Evolutionary conservation across 2,888 invertebrate species (phyloP).

Genomic region (Yponomeuta malinellus): DNA sequence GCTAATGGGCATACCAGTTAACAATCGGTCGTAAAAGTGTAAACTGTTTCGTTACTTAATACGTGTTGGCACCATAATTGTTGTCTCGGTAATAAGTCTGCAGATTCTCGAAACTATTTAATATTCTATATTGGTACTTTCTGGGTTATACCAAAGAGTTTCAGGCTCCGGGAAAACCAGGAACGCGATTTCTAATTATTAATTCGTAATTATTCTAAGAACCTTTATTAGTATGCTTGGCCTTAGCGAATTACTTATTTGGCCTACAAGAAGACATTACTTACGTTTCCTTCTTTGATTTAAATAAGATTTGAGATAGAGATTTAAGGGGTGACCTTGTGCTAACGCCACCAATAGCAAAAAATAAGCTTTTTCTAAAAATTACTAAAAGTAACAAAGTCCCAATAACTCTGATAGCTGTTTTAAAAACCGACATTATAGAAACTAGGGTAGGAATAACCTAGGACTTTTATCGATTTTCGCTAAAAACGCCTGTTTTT

Average conservation of each 20-base stretch:
- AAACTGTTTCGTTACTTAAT: neutral
- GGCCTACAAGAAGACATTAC: neutral
- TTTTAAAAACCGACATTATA: no score
- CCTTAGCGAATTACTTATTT: neutral
- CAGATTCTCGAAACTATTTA: neutral
- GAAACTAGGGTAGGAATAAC: no score
- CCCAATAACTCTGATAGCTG: no score
- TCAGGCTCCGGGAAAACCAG: neutral
- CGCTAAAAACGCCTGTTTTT: no score
- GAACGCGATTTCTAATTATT: neutral
- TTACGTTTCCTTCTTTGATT: no score
- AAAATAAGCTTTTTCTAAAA: no score
- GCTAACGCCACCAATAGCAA: no score
- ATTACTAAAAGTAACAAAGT: no score
- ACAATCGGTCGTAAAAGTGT: constrained; percentile 17
- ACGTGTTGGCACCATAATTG: constrained; percentile 19
- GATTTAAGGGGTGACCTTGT: no score
- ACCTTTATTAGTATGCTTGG: neutral
- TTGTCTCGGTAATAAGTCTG: neutral
- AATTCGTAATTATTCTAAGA: neutral
- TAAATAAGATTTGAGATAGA: no score
- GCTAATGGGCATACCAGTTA: constrained; percentile 4
- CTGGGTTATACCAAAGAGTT: neutral
- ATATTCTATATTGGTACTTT: neutral
- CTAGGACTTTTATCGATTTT: no score